These are phyloP conservation scores for Rhagonycha fulva DNA, from an alignment of 2,888 invertebrate species.

Conservation along the genomic window DNA sequence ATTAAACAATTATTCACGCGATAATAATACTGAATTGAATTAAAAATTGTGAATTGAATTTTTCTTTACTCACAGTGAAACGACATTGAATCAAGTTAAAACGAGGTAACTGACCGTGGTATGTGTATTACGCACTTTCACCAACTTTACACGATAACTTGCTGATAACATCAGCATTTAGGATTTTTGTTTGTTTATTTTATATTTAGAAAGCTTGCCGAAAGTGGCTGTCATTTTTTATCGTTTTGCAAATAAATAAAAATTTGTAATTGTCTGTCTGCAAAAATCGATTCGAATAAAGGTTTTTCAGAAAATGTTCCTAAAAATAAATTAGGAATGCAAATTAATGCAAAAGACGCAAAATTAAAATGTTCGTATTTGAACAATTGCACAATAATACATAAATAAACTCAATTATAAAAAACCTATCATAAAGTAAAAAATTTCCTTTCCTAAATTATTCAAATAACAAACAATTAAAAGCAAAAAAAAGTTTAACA, in stretches of 20 bases:
- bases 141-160: slow-evolving; percentile 14
- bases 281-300: background rate
- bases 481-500: too few species aligned
- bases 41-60: background rate
- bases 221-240: background rate
- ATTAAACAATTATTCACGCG: background rate
- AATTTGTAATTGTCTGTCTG: background rate
- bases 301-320: too few species aligned
- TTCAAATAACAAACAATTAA: too few species aligned
- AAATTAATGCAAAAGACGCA: too few species aligned
- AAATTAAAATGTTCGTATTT: background rate
- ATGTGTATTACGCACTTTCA: slow-evolving; percentile 25
- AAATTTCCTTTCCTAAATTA: too few species aligned
- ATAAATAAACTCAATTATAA: background rate
- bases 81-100: slow-evolving; percentile 1
- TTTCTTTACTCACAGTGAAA: background rate
- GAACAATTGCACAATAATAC: background rate
- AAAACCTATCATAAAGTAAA: too few species aligned
- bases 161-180: background rate
- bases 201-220: background rate
- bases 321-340: too few species aligned
- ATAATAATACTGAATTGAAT: background rate
- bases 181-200: background rate
- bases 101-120: slow-evolving; percentile 29
- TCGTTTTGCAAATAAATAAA: background rate